Evolutionary conservation across 2,888 invertebrate species (phyloP).

Genomic region (Nesidiocoris tenuis): DNA sequence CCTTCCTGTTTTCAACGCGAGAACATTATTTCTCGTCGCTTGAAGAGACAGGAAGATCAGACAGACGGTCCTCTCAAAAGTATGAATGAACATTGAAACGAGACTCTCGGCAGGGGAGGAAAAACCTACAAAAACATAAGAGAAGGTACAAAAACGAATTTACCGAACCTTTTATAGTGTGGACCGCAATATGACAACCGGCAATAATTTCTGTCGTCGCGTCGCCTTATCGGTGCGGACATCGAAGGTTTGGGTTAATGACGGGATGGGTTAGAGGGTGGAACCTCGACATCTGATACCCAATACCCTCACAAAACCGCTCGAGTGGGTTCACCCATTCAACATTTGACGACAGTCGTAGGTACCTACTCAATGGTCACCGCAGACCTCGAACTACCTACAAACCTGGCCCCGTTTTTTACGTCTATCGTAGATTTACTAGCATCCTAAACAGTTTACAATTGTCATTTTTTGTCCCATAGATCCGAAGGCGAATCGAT

Average conservation of each 20-base stretch:
- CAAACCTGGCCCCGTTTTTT: not conserved
- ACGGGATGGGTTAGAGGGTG: not conserved
- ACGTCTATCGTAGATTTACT: not conserved
- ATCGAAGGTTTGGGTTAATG: not conserved
- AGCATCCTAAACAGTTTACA: not conserved
- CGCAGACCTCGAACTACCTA: not conserved
- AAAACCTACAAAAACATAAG: not conserved
- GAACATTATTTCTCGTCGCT: no score
- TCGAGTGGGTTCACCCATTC: not conserved
- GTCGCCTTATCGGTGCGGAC: not conserved
- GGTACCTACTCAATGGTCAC: not conserved
- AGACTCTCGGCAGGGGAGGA: not conserved
- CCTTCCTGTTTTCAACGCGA: no score
- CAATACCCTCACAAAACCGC: not conserved
- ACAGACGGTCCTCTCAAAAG: no score
- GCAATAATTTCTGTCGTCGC: conserved; percentile 33
- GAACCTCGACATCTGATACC: not conserved
- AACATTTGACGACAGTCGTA: not conserved
- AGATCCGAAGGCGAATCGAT: not conserved
- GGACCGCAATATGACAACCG: conserved; percentile 36
- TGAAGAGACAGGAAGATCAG: no score
- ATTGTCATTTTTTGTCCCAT: not conserved
- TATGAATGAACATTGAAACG: no score
- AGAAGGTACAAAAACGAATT: not conserved
- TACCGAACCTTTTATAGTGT: not conserved